Evolutionary conservation across 2,888 invertebrate species (phyloP).

Genomic region (Drosophila yooni): DNA sequence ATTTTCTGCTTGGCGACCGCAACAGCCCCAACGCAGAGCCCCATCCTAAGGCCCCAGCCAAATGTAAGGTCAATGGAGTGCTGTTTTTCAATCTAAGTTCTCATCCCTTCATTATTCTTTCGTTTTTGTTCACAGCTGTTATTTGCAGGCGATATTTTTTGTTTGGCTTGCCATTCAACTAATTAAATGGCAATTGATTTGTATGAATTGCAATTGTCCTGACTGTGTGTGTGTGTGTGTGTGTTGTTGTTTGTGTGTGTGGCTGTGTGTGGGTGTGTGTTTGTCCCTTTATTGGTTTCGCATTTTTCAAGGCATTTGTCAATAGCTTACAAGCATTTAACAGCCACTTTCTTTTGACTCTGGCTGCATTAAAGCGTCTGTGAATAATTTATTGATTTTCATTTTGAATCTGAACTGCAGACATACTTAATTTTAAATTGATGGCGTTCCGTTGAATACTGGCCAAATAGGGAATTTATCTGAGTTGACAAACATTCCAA

Average conservation of each 20-base stretch:
- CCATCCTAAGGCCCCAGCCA: not conserved
- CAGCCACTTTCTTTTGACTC: slow-evolving; percentile 20
- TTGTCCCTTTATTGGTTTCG: slow-evolving; percentile 18
- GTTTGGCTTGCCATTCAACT: slow-evolving; percentile 34
- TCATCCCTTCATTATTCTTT: not conserved
- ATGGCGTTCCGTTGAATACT: not conserved
- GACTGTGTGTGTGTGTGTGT: not conserved
- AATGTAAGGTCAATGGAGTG: not conserved
- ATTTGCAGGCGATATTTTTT: slow-evolving; percentile 14
- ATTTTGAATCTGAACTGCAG: slow-evolving; percentile 6
- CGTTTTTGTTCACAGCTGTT: slow-evolving; percentile 15
- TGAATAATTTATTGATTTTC: slow-evolving; percentile 56
- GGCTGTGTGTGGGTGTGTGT: not conserved
- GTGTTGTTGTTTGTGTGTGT: not conserved
- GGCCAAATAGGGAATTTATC: not conserved
- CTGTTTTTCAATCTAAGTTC: slow-evolving; percentile 3
- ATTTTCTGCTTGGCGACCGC: not conserved
- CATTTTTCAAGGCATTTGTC: slow-evolving; percentile 36
- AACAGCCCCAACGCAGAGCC: not conserved
- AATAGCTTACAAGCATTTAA: slow-evolving; percentile 32
- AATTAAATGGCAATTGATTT: slow-evolving; percentile 63
- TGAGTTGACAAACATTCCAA: not conserved
- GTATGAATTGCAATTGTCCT: slow-evolving; percentile 28
- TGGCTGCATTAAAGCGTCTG: slow-evolving; percentile 15
- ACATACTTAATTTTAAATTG: slow-evolving; percentile 1